Evolutionary conservation across 2,888 invertebrate genomes (phyloP).

Genomic region (Pyrochroa serraticornis): DNA sequence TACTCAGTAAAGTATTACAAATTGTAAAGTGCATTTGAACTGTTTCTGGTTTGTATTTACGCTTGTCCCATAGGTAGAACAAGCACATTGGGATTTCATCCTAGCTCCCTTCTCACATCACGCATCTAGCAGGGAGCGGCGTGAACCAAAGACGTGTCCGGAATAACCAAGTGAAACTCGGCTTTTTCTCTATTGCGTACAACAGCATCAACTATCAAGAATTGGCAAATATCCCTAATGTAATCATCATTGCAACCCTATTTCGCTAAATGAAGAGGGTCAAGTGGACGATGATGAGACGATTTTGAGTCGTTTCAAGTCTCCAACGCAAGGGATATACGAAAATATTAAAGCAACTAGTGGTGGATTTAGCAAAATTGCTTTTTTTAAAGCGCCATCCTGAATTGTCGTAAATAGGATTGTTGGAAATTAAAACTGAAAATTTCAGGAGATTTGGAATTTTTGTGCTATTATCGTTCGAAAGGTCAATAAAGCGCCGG

Average conservation of each 20-base stretch:
- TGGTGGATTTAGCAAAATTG: conserved; percentile 8
- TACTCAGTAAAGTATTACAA: conserved; percentile 15
- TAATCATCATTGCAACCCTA: not conserved
- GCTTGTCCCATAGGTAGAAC: conserved; percentile 35
- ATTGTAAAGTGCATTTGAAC: conserved; percentile 31
- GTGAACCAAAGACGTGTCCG: conserved; percentile 37
- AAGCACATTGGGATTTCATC: conserved; percentile 30
- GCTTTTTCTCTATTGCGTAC: no score
- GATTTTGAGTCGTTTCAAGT: no score
- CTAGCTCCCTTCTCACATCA: conserved; percentile 33
- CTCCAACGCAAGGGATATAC: no score
- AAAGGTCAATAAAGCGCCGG: conserved; percentile 1
- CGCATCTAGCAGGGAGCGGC: conserved; percentile 34
- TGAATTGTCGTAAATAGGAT: no score
- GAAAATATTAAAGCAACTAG: conserved; percentile 6
- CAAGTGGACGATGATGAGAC: no score
- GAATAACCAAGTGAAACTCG: conserved; percentile 18
- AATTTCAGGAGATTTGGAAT: no score
- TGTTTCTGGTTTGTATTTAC: conserved; percentile 29
- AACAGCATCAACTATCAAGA: conserved; percentile 14
- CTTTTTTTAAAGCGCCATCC: not conserved
- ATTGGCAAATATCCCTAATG: conserved; percentile 18
- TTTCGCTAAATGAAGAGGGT: no score
- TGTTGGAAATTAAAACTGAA: no score
- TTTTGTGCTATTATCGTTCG: no score